Base-by-base conservation (phyloP, 2,888 invertebrate genomes). In the Ornithoptera alexandrae region DNA sequence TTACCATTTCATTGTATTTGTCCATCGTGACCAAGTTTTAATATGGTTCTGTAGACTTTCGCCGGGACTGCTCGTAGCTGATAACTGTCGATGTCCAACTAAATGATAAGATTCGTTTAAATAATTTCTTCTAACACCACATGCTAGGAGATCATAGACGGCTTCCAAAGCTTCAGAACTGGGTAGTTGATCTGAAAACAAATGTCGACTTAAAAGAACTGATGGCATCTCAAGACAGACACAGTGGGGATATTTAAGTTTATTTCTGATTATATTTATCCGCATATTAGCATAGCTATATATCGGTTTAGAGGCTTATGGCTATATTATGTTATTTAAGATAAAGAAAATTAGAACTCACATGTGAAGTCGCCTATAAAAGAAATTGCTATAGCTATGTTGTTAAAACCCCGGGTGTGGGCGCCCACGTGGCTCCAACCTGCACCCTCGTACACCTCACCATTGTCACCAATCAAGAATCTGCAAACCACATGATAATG, bases 401-500 rank as follows among this genome's bases (percentile, higher is more conserved):
- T 84, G 73, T 94, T 94, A 74, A 93, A 94, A 0, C 87, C 86
- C 30, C 77, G 77, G 0, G 94, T 94, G 72, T 94, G 94, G 0
- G 94, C 93, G 0, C 94, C 94, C 18, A 93, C 89, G 1, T 74
- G 84, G 15, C 36, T 39, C 70, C 70, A 70, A 5, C 70, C 70
- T 0, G 70, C 67, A 1, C 70, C 67, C 46, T 67, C 67, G 36
- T 71, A 95, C 22, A 94, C 84, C 69, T 88, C 92, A 0, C 94
- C 94, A 78, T 94, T 94, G 1, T 93, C 93, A 2, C 94, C 94
- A 65, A 95, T 87, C 66, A 94, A 67, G 76, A 94, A 95, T 71
- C 94, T 95, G 69, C 81, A 81, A 75, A 74, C 71, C 39, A 50
- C 57, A 57, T 39, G 7, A 6, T 42, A 58, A 42, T 20, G 30